phyloP scores from a whole-genome alignment of 2,888 invertebrate species.

The Empis livida region DNA sequence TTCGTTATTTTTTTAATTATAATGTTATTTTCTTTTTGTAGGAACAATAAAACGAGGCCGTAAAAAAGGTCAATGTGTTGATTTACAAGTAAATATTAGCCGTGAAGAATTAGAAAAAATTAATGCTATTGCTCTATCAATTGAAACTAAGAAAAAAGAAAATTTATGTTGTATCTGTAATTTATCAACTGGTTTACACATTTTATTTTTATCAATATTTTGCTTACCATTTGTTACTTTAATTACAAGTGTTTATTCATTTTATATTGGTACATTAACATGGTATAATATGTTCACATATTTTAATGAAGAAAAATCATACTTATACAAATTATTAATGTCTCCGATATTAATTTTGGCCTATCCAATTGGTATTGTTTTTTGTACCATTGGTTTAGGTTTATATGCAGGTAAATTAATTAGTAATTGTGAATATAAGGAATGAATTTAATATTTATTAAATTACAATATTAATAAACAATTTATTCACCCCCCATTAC shows the following conservation, averaged over 20 bases:
- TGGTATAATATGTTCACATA: constrained; percentile 65
- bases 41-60: constrained; percentile 61
- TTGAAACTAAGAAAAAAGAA: constrained; percentile 43
- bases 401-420: constrained; percentile 51
- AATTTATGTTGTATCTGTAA: constrained; percentile 44
- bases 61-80: constrained; percentile 57
- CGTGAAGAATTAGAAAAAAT: constrained; percentile 56
- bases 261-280: constrained; percentile 60
- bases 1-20: not conserved
- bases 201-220: constrained; percentile 48
- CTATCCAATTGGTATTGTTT: constrained; percentile 55
- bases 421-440: no score
- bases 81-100: constrained; percentile 58
- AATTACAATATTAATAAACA: no score
- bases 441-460: no score
- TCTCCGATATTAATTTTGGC: constrained; percentile 54
- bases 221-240: constrained; percentile 53
- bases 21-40: constrained; percentile 6
- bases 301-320: constrained; percentile 51
- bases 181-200: constrained; percentile 47
- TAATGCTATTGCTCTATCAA: constrained; percentile 44
- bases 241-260: constrained; percentile 52
- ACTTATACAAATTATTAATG: constrained; percentile 47
- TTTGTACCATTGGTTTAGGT: constrained; percentile 51
- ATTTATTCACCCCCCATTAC: no score